These are phyloP conservation scores for Acanthoscelides obtectus DNA, from an alignment of 2,888 invertebrate species.

Conservation along the genomic window DNA sequence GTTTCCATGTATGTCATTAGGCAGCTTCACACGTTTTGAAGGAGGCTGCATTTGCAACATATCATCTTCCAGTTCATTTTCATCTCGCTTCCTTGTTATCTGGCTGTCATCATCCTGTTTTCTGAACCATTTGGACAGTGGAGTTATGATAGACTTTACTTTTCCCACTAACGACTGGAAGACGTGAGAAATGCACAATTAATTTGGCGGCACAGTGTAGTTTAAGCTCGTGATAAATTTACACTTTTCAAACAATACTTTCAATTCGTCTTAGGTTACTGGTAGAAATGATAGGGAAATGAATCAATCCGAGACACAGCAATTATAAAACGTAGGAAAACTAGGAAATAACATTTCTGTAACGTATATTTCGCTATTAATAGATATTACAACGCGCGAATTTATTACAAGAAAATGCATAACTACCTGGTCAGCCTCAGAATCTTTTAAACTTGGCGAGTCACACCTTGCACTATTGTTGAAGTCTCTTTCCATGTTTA, in stretches of 20 bases:
- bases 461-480: conserved; percentile 34
- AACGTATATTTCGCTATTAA: conserved; percentile 30
- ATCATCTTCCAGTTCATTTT: conserved; percentile 41
- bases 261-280: not conserved
- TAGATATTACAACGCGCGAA: conserved; percentile 45
- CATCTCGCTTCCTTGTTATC: conserved; percentile 42
- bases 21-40: conserved; percentile 43
- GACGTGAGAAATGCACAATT: conserved; percentile 9
- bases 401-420: conserved; percentile 30
- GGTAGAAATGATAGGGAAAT: not conserved
- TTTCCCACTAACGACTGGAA: conserved; percentile 68
- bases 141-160: conserved; percentile 59
- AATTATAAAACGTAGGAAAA: not conserved
- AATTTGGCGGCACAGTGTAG: conserved; percentile 6
- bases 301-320: not conserved
- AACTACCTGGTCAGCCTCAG: conserved; percentile 39
- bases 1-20: conserved; percentile 17
- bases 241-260: not conserved
- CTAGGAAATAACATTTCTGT: not conserved
- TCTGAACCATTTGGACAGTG: conserved; percentile 54
- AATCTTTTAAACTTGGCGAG: conserved; percentile 30
- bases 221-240: conserved; percentile 14
- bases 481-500: conserved; percentile 42
- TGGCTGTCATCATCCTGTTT: conserved; percentile 27
- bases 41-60: conserved; percentile 46